Evolutionary conservation across 2,797 vertebrate genomes (phyloP), one percentile per base, ranked within the genome.

Genomic region (Anomalospiza imberbis): DNA sequence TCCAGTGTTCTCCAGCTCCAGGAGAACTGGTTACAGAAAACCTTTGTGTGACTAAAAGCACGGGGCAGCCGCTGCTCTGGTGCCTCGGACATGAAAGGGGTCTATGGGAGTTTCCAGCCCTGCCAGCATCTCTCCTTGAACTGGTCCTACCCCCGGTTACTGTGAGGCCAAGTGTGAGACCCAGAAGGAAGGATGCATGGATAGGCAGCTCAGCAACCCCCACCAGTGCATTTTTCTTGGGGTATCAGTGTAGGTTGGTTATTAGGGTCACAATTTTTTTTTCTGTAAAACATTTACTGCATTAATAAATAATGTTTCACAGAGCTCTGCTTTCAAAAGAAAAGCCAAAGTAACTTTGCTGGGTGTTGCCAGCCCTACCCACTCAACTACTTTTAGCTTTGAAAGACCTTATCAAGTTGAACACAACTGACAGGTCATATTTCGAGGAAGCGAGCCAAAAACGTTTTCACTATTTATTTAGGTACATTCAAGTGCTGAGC

Each of bases 381-480:
- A 67, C 50, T 57, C 36, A 70, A 61, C 79, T 50, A 31, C 84
- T 84, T 95, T 86, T 47, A 51, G 70, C 54, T 95, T 92, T 84
- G 28, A 78, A 90, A 88, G 57, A 45, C 82, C 47, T 86, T 84
- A 93, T 75, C 88, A 45, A 71, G 85, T 77, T 92, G 92, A 97
- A 89, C 86, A 76, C 73, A 95, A 95, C 85, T 93, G 85, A 83
- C 94, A 96, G 96, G 93, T 95, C 93, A 32, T 76, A 83, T 94
- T 97, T 97, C 3, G 4, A 91, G 93, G 95, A 97, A 97, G 93
- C 1, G 15, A 94, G 94, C 91, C 93, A 95, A 92, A 91, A 91
- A 90, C 72, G 20, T 96, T 91, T 91, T 89, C 40, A 44, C 54
- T 91, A 78, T 88, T 93, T 86, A 80, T 70, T 36, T 96, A 95